phyloP scores from a whole-genome alignment of 2,888 invertebrate species.

The Leptogaster cylindrica region DNA sequence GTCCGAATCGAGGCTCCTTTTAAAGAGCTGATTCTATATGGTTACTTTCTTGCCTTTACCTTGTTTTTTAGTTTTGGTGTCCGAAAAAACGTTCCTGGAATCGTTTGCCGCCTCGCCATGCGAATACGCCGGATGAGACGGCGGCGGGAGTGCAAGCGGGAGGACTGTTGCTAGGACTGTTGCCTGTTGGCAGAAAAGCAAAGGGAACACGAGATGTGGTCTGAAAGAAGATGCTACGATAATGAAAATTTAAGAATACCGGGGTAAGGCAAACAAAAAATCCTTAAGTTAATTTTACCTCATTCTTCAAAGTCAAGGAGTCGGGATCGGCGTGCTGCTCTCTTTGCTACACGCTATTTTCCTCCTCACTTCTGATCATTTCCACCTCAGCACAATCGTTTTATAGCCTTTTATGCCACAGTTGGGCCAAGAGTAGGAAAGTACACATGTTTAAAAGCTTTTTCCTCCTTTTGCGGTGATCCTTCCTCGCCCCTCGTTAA shows the following conservation, averaged over 20 bases:
- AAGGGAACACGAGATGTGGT: background rate
- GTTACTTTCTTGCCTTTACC: too few species aligned
- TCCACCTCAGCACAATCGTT: conserved; percentile 15
- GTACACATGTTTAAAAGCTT: background rate
- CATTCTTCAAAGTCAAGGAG: conserved; percentile 32
- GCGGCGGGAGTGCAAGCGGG: too few species aligned
- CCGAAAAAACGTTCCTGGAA: background rate
- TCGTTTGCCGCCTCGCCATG: background rate
- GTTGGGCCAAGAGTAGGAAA: background rate
- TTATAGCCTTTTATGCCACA: conserved; percentile 2
- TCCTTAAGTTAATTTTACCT: conserved; percentile 20
- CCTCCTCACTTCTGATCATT: conserved; percentile 7
- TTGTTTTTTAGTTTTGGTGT: background rate
- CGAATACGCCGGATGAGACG: too few species aligned
- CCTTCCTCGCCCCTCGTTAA: too few species aligned
- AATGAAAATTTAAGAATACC: conserved; percentile 7
- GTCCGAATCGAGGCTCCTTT: background rate
- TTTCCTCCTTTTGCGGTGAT: background rate
- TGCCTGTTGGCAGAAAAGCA: background rate
- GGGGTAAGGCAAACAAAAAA: background rate
- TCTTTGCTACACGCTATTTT: background rate
- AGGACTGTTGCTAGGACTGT: too few species aligned
- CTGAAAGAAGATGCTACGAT: conserved; percentile 11
- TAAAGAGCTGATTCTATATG: too few species aligned
- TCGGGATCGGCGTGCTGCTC: background rate